Evolutionary conservation across 2,113 vertebrate species (phyloP).

Genomic region (Pao palembangensis): DNA sequence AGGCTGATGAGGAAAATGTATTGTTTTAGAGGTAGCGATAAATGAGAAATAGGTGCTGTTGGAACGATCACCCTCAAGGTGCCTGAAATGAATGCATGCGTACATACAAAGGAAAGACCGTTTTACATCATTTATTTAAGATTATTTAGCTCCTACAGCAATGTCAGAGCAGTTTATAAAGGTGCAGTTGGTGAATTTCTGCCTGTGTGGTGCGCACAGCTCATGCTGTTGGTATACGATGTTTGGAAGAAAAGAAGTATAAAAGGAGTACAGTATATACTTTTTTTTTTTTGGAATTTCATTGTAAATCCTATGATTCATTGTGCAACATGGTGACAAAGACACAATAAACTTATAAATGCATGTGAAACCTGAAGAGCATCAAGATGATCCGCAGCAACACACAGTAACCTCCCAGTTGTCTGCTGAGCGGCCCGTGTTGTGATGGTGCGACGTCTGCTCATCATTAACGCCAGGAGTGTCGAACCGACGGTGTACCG

Average conservation of each 20-base stretch:
- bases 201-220: too few species aligned
- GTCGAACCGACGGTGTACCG: conserved; percentile 19
- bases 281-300: too few species aligned
- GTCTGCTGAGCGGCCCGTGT: conserved; percentile 3
- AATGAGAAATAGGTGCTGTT: not conserved
- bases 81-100: not conserved
- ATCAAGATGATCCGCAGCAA: not conserved
- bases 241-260: too few species aligned
- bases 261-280: too few species aligned
- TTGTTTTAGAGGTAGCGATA: conserved; percentile 11
- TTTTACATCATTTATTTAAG: not conserved
- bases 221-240: too few species aligned
- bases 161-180: too few species aligned
- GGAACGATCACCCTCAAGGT: not conserved
- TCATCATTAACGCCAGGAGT: conserved; percentile 15
- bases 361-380: not conserved
- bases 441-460: conserved; percentile 8
- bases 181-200: too few species aligned
- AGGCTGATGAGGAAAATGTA: conserved; percentile 6
- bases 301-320: too few species aligned
- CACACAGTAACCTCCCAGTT: not conserved
- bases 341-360: not conserved
- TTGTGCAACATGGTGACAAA: too few species aligned
- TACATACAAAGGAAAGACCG: not conserved
- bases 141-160: too few species aligned